A percentile compares a stretch with the other conserved stretches of the same genome.
Conservation (phyloP, 92 coral and sea anemone genomes). For the Epizoanthus rinbou region DNA sequence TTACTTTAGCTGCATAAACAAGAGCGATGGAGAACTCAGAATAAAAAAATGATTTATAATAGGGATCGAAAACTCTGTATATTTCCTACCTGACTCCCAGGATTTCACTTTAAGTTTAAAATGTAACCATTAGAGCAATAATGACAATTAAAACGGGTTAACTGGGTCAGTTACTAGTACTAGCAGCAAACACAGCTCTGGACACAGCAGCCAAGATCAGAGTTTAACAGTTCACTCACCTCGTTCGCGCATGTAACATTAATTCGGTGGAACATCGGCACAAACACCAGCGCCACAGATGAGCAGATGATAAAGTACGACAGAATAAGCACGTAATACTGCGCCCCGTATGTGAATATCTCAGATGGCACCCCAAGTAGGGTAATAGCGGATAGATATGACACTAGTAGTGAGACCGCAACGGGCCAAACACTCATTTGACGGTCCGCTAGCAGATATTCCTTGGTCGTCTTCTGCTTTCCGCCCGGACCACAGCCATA, state of each 20-base stretch:
- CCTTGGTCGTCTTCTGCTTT: constrained; percentile 81
- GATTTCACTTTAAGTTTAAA: too few relatives aligned
- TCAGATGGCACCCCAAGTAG: constrained; percentile 95
- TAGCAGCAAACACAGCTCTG: too few relatives aligned
- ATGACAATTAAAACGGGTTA: too few relatives aligned
- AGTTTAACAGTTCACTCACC: constrained; percentile 48
- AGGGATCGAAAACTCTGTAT: too few relatives aligned
- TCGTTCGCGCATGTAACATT: constrained; percentile 88
- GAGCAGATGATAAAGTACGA: constrained; percentile 75
- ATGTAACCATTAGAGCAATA: too few relatives aligned
- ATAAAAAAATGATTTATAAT: too few relatives aligned
- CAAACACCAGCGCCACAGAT: constrained; percentile 71
- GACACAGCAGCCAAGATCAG: not conserved
- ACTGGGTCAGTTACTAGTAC: too few relatives aligned
- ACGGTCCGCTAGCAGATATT: constrained; percentile 85
- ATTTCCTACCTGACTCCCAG: too few relatives aligned
- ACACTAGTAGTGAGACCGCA: constrained; percentile 88
- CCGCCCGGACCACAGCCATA: constrained; percentile 90
- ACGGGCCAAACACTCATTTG: constrained; percentile 82
- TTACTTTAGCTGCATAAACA: too few relatives aligned
- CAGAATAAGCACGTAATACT: constrained; percentile 73
- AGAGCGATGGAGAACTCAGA: too few relatives aligned
- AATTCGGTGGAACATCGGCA: constrained; percentile 87
- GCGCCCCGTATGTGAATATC: constrained; percentile 91
- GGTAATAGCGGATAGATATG: constrained; percentile 90